These are phyloP conservation scores for Drosophila varians DNA, from an alignment of 1,140 invertebrate species.

Conservation along the genomic window DNA sequence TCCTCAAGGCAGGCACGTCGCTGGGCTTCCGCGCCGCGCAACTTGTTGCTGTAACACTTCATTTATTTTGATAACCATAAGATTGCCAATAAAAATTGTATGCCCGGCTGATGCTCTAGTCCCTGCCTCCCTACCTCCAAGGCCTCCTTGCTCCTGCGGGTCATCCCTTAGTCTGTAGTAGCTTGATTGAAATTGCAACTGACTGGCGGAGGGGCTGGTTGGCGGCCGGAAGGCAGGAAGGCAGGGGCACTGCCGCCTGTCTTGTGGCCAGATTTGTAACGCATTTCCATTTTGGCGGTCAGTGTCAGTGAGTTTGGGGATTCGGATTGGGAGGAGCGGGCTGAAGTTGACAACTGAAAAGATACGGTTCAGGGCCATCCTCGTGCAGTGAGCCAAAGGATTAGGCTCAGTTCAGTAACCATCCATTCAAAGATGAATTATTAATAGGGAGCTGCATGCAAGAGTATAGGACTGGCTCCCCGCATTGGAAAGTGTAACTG, in stretches of 20 bases:
- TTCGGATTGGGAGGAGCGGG: conserved; percentile 34
- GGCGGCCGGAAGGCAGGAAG: background rate
- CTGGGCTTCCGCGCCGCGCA: conserved; percentile 64
- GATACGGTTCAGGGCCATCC: conserved; percentile 58
- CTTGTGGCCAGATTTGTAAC: conserved; percentile 58
- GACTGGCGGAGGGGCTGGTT: conserved; percentile 27
- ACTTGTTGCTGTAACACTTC: conserved; percentile 77
- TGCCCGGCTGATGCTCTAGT: conserved; percentile 17
- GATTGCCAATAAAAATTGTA: conserved; percentile 71
- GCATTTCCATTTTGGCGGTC: conserved; percentile 74
- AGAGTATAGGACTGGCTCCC: too few species aligned
- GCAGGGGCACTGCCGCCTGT: conserved; percentile 27
- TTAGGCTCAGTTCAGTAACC: conserved; percentile 21
- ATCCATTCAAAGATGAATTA: background rate
- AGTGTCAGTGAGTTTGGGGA: too few species aligned
- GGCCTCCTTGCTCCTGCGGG: conserved; percentile 18
- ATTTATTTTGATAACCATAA: conserved; percentile 82
- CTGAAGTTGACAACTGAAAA: conserved; percentile 74
- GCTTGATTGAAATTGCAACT: conserved; percentile 73
- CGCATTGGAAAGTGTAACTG: conserved; percentile 37
- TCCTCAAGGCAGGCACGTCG: conserved; percentile 53
- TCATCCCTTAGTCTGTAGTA: conserved; percentile 74
- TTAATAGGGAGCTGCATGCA: background rate
- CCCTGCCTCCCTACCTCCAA: background rate
- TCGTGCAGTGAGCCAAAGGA: conserved; percentile 5